Evolutionary conservation across 1,140 invertebrate genomes (phyloP).

Genomic region (Drosophila pallidifrons): DNA sequence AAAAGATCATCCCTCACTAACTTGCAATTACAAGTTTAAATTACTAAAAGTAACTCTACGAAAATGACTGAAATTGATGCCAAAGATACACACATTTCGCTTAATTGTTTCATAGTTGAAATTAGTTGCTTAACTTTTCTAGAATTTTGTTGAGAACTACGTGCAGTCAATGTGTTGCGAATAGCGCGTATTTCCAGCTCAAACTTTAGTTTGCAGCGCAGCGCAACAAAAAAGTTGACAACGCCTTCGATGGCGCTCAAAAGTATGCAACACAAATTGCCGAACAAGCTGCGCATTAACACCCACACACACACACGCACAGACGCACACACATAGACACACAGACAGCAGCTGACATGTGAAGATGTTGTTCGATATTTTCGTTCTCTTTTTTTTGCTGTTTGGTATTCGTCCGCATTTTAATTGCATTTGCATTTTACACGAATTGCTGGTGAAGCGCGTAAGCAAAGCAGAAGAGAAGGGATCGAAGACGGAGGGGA

Average conservation of each 20-base stretch:
- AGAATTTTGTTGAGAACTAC: background rate
- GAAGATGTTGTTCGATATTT: conserved; percentile 54
- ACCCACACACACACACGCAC: conserved; percentile 1
- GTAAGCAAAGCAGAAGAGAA: background rate
- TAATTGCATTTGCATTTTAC: conserved; percentile 66
- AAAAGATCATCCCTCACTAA: no score
- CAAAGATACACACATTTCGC: background rate
- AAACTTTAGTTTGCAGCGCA: conserved; percentile 11
- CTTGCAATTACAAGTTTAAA: no score
- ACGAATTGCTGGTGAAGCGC: conserved; percentile 9
- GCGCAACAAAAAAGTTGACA: conserved; percentile 22
- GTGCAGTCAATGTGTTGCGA: conserved; percentile 23
- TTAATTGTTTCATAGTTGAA: background rate
- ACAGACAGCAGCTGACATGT: background rate
- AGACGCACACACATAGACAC: background rate
- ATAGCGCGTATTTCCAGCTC: conserved; percentile 16
- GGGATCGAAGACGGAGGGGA: background rate
- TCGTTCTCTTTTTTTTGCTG: background rate
- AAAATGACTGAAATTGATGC: no score
- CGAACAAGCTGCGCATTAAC: conserved; percentile 16
- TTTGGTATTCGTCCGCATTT: conserved; percentile 63
- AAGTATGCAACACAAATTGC: conserved; percentile 37
- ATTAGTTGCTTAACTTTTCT: conserved; percentile 5
- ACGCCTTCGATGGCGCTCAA: conserved; percentile 3
- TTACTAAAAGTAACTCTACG: no score